Evolutionary conservation across 2,797 vertebrate genomes (phyloP), one percentile per base, ranked within the genome.

Genomic region (Melanotaenia maccullochi): DNA sequence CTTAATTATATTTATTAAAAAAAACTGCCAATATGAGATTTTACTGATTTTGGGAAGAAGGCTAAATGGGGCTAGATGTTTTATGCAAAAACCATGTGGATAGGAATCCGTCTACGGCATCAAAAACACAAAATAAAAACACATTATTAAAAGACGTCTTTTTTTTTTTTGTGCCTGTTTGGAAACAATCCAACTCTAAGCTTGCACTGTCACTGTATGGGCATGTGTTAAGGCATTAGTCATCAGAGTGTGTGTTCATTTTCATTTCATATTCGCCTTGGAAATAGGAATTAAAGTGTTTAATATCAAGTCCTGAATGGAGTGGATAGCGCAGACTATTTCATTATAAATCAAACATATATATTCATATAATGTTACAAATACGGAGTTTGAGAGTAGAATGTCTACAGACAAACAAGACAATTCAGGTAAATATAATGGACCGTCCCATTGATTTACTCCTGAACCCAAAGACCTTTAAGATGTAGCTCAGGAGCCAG

Each of bases 361-460:
- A 11, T 58, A 9, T 30, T 32, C 32, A 33, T 32, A 22, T 1
- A 9, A 58, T 59, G 18, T 65, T 58, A 38, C 9, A 24, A 56
- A 52, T 14, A 5, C 9, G 2, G 9, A 9, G 9, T 68, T 52
- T 62, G 5, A 73, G 30, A 44, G 28, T 36, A 63, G 30, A 7
- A 32, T 14, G 7, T 14, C 1, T 58, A 7, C 9, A 60, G 59
- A 69, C 58, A 33, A 63, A 60, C 2, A 40, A 38, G 63, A 67
- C 18, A 62, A 61, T 2, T 73, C 28, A 68, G n/a, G 60, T 65
- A 72, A 69, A 67, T 55, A 68, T 58, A 51, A 83, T 32, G 20
- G 75, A 79, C 68, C 65, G 11, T 7, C 14, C 4, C 14, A 73
- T 84, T 83, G 89, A 92, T 90, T 89, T 69, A 82, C 66, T 33